Percentiles rank a stretch among this genome's conserved stretches.
phyloP scores from a whole-genome alignment of 2,888 invertebrate species.

The Pyralis farinalis region DNA sequence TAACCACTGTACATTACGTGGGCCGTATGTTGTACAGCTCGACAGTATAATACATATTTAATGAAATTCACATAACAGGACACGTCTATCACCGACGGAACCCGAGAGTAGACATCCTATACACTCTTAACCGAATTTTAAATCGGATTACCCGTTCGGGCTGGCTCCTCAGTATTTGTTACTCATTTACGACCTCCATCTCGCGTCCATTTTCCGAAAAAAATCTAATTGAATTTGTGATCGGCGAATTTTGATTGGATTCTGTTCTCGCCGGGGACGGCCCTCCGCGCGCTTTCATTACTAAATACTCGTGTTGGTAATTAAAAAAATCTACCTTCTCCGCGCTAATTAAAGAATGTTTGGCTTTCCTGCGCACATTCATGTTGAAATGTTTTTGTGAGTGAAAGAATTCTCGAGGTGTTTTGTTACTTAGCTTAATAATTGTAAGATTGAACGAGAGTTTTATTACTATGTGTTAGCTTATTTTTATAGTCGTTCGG shows the following conservation, averaged over 20 bases:
- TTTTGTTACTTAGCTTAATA: too few relatives aligned
- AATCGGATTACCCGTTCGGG: slow-evolving; percentile 41
- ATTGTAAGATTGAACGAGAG: too few relatives aligned
- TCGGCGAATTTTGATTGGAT: slow-evolving; percentile 39
- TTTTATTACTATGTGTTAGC: too few relatives aligned
- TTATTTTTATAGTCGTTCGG: too few relatives aligned
- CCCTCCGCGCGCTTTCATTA: slow-evolving; percentile 3
- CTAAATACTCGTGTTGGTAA: slow-evolving; percentile 10
- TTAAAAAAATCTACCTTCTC: slow-evolving; percentile 4
- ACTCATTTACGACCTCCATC: slow-evolving; percentile 39
- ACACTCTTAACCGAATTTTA: slow-evolving; percentile 17
- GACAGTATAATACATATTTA: too few relatives aligned
- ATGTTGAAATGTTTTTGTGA: not conserved
- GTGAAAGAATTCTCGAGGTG: too few relatives aligned
- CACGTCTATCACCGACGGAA: not conserved
- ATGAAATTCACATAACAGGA: too few relatives aligned
- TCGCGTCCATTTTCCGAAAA: slow-evolving; percentile 21
- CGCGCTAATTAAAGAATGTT: slow-evolving; percentile 1
- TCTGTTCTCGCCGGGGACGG: slow-evolving; percentile 15
- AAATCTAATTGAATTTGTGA: slow-evolving; percentile 51
- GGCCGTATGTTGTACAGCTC: too few relatives aligned
- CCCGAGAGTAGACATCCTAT: not conserved
- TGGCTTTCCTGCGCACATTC: not conserved
- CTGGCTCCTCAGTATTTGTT: slow-evolving; percentile 44
- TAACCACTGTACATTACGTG: too few relatives aligned